phyloP scores from a whole-genome alignment of 2,797 vertebrate species.

The Novumbra hubbsi region DNA sequence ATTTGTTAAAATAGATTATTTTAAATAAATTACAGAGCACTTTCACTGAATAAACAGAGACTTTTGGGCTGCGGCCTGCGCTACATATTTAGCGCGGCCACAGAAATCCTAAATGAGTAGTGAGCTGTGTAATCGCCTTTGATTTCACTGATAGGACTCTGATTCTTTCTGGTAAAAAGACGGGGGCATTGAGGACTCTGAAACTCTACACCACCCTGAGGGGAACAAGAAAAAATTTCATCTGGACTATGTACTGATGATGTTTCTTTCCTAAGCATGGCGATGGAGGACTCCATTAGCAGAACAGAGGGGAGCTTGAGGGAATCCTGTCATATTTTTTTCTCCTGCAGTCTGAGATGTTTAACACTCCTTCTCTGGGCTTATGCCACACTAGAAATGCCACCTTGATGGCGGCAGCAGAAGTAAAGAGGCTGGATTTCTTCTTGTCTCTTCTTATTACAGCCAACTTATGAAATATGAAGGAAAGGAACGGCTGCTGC shows the following conservation, averaged over 20 bases:
- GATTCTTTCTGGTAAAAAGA: conserved; percentile 79
- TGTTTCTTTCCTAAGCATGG: conserved; percentile 81
- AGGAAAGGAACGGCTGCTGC: conserved; percentile 22
- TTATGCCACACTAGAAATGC: conserved; percentile 73
- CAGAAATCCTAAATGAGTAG: conserved; percentile 93
- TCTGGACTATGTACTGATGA: conserved; percentile 83
- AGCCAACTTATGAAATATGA: conserved; percentile 42
- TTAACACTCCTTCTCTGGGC: conserved; percentile 75
- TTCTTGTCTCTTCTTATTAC: conserved; percentile 54
- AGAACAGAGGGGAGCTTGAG: conserved; percentile 85
- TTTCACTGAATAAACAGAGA: conserved; percentile 99
- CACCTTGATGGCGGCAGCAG: conserved; percentile 41
- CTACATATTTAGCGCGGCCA: conserved; percentile 88
- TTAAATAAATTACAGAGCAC: conserved; percentile 99
- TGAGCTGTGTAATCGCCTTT: conserved; percentile 86
- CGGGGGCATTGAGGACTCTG: conserved; percentile 77
- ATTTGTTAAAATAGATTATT: conserved; percentile 99
- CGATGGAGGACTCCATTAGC: conserved; percentile 82
- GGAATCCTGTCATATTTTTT: conserved; percentile 76
- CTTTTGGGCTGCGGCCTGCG: conserved; percentile 89
- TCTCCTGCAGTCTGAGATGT: conserved; percentile 78
- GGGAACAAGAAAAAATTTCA: conserved; percentile 76
- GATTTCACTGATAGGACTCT: conserved; percentile 86
- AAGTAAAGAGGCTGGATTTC: conserved; percentile 37
- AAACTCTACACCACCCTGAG: conserved; percentile 75